Evolutionary conservation across 2,113 vertebrate species (phyloP), one percentile per base, ranked within the genome.

Genomic region (Gorsachius goisagi): DNA sequence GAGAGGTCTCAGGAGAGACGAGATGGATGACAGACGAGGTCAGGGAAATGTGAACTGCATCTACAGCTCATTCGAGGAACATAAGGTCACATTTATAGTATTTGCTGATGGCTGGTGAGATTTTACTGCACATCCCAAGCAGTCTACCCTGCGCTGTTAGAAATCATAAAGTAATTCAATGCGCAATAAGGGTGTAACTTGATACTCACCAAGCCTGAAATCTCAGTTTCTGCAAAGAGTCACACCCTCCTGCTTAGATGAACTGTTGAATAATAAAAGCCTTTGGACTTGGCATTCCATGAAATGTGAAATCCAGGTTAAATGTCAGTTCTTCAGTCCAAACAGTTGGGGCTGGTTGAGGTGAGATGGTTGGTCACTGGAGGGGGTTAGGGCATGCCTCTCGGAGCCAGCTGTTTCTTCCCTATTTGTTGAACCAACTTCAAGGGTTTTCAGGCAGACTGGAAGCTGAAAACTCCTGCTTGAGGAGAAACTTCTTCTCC

Each of bases 11-110:
- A 33, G 59, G 50, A 91, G 91, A 88, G 41, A 44, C 0, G 0
- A 85, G 67, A 69, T 26, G 49, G 15, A 17, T 1, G 9, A 60
- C 78, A 85, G 50, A 85, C 11, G 17, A 66, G 69, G 77, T 85
- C 83, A 82, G 49, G 58, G 84, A 93, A 96, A 92, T 11, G 23
- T 44, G 45, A 95, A 60, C 68, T 59, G 56, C 35, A 28, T 49
- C 77, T 56, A n/a, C 27, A 94, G 39, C 80, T 94, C 92, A 79
- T 85, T 93, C 11, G 28, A 97, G 90, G 90, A 95, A 95, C 69
- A 18, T 55, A 95, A 89, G 90, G 86, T 91, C 86, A 75, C 53
- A 66, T 92, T 85, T 89, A 82, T 20, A 85, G 62, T 37, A 91
- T 81, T 68, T 87, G 84, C 53, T 89, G 80, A 87, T 85, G 69